Evolutionary conservation across 1,140 invertebrate species (phyloP), one percentile per base, ranked within the genome.

Genomic region (Ylistrum balloti): DNA sequence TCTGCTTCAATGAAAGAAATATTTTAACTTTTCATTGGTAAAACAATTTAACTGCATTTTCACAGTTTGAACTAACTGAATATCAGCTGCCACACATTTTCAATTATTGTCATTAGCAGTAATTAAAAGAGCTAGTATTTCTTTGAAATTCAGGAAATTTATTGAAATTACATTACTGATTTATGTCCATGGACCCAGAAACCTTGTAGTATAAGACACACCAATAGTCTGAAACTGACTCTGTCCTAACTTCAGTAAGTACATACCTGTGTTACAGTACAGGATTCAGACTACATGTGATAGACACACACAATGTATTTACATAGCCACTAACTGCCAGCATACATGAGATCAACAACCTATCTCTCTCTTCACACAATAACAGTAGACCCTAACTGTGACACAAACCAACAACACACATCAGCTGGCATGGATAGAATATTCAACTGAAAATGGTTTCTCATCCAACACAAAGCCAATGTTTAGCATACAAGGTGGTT

Each of bases 401-500:
- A 48, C 45, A 48, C 11, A 48, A 48, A 13, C 15, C 45, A 48
- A 48, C 35, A 38, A 17, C n/a, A n/a, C 45, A 56, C 17, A n/a
- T 5, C n/a, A 74, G 56, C 56, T 74, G 56, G 56, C n/a, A 74
- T 28, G n/a, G 22, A 1, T 28, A n/a, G 56, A 74, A 74, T 74
- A 74, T 74, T 11, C n/a, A 28, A 74, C n/a, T 28, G n/a, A 74
- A 74, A 74, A 74, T 74, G 56, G 56, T 74, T 74, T 74, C 56
- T 74, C 1, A 74, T 28, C n/a, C 56, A 1, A 74, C 56, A 74
- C 56, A 74, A 74, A 74, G 56, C 56, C 17, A 17, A 11, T 74
- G 56, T 74, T 74, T 74, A 74, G 56, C 56, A 74, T 28, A 74
- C 56, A 74, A 74, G n/a, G 56, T 74, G 56, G 56, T 74, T 74